Percentiles rank a stretch among this genome's conserved stretches.
phyloP scores from a whole-genome alignment of 1,140 invertebrate species.

The Chrysomallon squamiferum region DNA sequence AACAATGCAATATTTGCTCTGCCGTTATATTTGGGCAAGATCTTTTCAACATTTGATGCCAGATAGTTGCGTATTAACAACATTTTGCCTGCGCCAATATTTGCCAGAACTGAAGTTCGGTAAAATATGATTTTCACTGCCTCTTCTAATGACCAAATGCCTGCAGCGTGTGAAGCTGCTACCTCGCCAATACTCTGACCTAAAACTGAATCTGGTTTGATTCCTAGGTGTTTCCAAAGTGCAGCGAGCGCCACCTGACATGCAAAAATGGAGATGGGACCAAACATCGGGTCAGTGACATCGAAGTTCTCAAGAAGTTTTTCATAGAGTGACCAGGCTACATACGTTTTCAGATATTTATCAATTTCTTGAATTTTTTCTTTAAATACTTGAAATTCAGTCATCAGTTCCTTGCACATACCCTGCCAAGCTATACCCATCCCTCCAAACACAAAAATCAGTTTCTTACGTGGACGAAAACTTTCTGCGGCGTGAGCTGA shows the following conservation, averaged over 20 bases:
- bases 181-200: slow-evolving; percentile 37
- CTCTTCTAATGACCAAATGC: slow-evolving; percentile 9
- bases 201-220: slow-evolving; percentile 12
- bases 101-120: slow-evolving; percentile 7
- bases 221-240: slow-evolving; percentile 18
- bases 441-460: slow-evolving; percentile 45
- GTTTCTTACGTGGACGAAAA: neutral
- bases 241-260: slow-evolving; percentile 21
- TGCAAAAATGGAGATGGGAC: slow-evolving; percentile 24
- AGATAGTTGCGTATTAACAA: neutral
- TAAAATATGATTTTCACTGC: slow-evolving; percentile 26
- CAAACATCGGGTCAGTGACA: slow-evolving; percentile 13
- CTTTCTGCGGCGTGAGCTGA: no score
- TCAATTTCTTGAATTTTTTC: slow-evolving; percentile 30
- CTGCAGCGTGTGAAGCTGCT: slow-evolving; percentile 26
- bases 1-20: slow-evolving; percentile 36
- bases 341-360: slow-evolving; percentile 14
- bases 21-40: slow-evolving; percentile 13
- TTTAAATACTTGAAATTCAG: slow-evolving; percentile 16
- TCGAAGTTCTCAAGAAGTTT: slow-evolving; percentile 16
- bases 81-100: neutral
- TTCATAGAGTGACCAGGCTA: slow-evolving; percentile 26
- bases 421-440: slow-evolving; percentile 40
- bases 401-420: slow-evolving; percentile 34
- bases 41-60: slow-evolving; percentile 12